Evolutionary conservation across 2,888 invertebrate species (phyloP).

Genomic region (Chymomyza caudatula): DNA sequence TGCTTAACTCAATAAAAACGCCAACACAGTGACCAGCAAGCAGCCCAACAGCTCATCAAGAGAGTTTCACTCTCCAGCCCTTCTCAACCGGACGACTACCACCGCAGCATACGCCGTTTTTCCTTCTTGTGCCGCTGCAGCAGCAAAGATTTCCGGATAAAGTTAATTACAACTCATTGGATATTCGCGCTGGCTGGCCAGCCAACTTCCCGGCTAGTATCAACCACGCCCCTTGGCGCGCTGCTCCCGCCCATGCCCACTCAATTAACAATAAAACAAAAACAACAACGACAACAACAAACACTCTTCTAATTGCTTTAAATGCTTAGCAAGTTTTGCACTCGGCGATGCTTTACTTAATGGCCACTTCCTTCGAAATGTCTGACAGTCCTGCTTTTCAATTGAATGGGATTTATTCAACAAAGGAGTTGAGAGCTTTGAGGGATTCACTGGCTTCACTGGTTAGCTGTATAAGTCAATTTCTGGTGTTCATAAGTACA

Average conservation of each 20-base stretch:
- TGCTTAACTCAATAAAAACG: conserved; percentile 68
- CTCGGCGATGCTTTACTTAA: conserved; percentile 40
- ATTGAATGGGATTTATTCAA: not conserved
- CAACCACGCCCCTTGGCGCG: not conserved
- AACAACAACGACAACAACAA: conserved; percentile 55
- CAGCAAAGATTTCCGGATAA: conserved; percentile 75
- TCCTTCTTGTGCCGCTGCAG: conserved; percentile 35
- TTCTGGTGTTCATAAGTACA: not conserved
- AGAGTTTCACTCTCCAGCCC: conserved; percentile 26
- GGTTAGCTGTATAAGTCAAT: not conserved
- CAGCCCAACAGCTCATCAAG: conserved; percentile 9
- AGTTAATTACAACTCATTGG: conserved; percentile 75
- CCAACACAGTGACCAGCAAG: conserved; percentile 28
- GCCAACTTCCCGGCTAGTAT: not conserved
- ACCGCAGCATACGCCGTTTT: conserved; percentile 22
- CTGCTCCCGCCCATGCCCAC: not conserved
- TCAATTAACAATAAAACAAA: conserved; percentile 65
- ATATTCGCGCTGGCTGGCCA: conserved; percentile 5
- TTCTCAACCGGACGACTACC: not conserved
- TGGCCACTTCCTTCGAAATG: not conserved
- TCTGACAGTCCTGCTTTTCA: not conserved
- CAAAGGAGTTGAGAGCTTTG: not conserved
- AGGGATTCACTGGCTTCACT: not conserved
- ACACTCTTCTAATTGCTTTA: conserved; percentile 70
- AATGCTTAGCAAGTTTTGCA: conserved; percentile 69